Evolutionary conservation across 2,113 vertebrate species (phyloP), one percentile per base, ranked within the genome.

Genomic region (Spermophilus dauricus): DNA sequence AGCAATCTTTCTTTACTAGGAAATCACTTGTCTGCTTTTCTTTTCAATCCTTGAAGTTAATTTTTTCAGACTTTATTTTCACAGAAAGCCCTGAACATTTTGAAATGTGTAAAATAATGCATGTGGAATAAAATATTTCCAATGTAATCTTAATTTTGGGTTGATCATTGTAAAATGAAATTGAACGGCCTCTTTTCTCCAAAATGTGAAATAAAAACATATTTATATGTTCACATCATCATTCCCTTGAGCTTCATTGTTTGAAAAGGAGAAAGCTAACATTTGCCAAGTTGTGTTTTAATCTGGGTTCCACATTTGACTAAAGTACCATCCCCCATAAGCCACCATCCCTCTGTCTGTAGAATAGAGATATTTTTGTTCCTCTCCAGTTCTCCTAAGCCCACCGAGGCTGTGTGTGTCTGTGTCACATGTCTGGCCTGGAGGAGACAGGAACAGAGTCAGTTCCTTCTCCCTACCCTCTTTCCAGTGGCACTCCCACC

Each of bases 1-100:
- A 51, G 72, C 22, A 48, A 42, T 63, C 80, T 87, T 96, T 96
- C 92, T 95, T 95, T 69, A 73, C 70, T 63, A 58, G 89, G 63
- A 95, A 95, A 96, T 39, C 8, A 17, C 28, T 70, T 85, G 65
- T 85, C 76, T 92, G 34, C 67, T 91, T 93, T 89, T 65, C 63
- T 89, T 94, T 95, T 84, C 42, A 30, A 34, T 48, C 61, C 80
- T 65, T 53, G 39, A 97, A 70, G 13, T 81, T 42, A 76, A 34
- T 67, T 76, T 91, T 53, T 78, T 73, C 56, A 28, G 51, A 4
- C 12, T 95, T 91, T 73, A 24, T 89, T 94, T 94, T 83, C 53
- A 1, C 32, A 94, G 5, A 10, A 39, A 95, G 14, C 26, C 39
- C 26, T 1, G 10, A 82, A 26, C 83, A 8, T 34, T 94, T 77